Base-by-base conservation (phyloP, 1,140 invertebrate species). In the Hypothenemus hampei region DNA sequence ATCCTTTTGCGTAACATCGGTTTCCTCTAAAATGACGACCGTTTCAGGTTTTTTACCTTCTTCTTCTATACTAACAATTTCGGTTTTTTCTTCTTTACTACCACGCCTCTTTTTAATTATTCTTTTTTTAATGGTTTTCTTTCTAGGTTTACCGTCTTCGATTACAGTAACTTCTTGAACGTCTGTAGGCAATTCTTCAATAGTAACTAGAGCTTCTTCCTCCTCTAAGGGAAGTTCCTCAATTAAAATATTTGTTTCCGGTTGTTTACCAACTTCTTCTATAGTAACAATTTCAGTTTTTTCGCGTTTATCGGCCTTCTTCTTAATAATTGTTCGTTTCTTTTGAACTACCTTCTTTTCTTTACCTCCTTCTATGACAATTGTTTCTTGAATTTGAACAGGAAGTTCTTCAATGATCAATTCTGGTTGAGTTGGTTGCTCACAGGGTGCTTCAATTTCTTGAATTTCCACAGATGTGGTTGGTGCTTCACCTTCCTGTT, bases 181-280 rank as follows among this genome's bases (percentile, higher is more conserved):
- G 19, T 52, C 11, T 64, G 75, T 72, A 11, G 68, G 69, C 21
- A 61, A 37, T 44, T 71, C 64, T 59, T 71, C 54, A 8, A 69
- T 39, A 8, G 71, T 65, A 2, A 70, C 55, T 49, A 62, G 53
- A 57, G 15, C 54, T 53, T 21, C 44, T 60, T 57, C 60, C 45
- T 61, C 57, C 6, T 43, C n/a, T 23, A 50, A 24, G 16, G 10
- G 8, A 35, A 57, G 47, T 62, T 60, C 8, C 35, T n/a, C 4
- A 2, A 47, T 20, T 8, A 10, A 48, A 4, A 71, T 63, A 3
- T 63, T 69, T 3, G 62, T 69, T 23, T 73, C 59, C 7, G 72
- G 68, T 37, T 63, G 57, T 52, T 73, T 67, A 23, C 71, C 69
- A 53, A 75, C 71, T 63, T 74, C 70, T 63, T 74, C 61, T 6